Evolutionary conservation across 1,140 invertebrate genomes (phyloP).

Genomic region (Anadara kagoshimensis): DNA sequence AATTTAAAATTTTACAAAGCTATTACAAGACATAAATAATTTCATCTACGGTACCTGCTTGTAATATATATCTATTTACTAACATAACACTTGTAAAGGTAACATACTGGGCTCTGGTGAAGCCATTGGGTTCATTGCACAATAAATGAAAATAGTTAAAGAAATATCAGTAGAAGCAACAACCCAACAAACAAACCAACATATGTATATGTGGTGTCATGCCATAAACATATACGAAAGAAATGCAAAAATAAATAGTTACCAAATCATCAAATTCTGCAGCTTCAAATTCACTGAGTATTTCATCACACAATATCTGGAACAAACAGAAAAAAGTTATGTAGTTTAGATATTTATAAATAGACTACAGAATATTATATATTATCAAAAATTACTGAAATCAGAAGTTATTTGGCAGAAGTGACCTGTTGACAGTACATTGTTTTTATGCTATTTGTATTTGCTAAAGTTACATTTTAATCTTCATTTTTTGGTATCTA

Average conservation of each 20-base stretch:
- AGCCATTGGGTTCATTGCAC: background rate
- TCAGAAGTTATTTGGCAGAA: too few relatives aligned
- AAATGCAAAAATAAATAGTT: conserved; percentile 31
- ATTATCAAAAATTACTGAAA: background rate
- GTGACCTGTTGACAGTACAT: too few relatives aligned
- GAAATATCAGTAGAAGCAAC: background rate
- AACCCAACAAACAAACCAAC: background rate
- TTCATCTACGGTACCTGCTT: too few relatives aligned
- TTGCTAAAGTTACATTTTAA: too few relatives aligned
- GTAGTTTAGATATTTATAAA: conserved; percentile 1
- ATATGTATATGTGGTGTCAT: background rate
- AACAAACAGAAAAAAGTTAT: conserved; percentile 40
- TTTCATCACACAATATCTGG: conserved; percentile 70
- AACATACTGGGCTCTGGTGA: background rate
- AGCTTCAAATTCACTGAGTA: conserved; percentile 74
- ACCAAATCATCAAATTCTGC: conserved; percentile 73
- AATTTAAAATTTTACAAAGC: too few relatives aligned
- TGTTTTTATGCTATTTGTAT: too few relatives aligned
- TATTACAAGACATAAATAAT: too few relatives aligned
- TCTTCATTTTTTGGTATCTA: too few relatives aligned
- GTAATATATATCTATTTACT: too few relatives aligned
- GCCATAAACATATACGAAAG: too few relatives aligned
- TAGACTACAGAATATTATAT: conserved; percentile 6
- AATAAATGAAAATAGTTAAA: too few relatives aligned
- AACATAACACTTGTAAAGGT: background rate